A percentile compares a stretch with the other conserved stretches of the same genome.
phyloP scores from a whole-genome alignment of 2,888 invertebrate species.

The Drosophila mayaguana region DNA sequence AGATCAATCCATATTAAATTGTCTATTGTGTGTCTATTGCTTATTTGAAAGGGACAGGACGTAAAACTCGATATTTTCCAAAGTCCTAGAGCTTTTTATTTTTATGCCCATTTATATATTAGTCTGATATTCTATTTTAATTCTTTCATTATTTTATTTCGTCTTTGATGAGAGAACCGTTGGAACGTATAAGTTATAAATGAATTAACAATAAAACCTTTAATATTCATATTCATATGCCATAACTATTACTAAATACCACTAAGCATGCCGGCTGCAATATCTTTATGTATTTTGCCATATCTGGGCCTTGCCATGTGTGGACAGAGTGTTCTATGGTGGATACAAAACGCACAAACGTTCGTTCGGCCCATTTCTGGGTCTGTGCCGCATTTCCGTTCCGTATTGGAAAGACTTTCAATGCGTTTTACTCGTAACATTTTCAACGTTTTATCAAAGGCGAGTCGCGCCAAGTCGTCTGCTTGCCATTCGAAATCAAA shows the following conservation, averaged over 20 bases:
- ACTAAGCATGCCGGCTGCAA: conserved; percentile 31
- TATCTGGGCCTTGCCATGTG: conserved; percentile 31
- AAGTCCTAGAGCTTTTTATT: too few species aligned
- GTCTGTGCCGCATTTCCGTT: conserved; percentile 74
- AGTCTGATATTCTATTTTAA: too few species aligned
- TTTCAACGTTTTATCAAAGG: conserved; percentile 61
- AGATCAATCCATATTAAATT: too few species aligned
- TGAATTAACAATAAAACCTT: neutral
- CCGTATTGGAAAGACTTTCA: conserved; percentile 63
- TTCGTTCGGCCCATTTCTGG: conserved; percentile 51
- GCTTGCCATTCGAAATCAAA: conserved; percentile 53
- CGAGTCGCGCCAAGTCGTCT: conserved; percentile 67
- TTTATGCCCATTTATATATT: too few species aligned
- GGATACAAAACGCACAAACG: conserved; percentile 1
- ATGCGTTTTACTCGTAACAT: conserved; percentile 49
- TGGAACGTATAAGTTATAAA: neutral
- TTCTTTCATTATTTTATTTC: too few species aligned
- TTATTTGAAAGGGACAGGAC: too few species aligned
- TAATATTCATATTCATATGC: conserved; percentile 4
- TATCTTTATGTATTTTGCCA: conserved; percentile 15
- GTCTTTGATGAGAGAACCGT: too few species aligned
- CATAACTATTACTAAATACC: conserved; percentile 27
- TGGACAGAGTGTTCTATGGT: conserved; percentile 18
- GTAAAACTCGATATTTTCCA: too few species aligned
- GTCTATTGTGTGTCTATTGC: too few species aligned